These are phyloP conservation scores for Raja brachyura DNA, from an alignment of 2,113 vertebrate species.

Conservation along the genomic window DNA sequence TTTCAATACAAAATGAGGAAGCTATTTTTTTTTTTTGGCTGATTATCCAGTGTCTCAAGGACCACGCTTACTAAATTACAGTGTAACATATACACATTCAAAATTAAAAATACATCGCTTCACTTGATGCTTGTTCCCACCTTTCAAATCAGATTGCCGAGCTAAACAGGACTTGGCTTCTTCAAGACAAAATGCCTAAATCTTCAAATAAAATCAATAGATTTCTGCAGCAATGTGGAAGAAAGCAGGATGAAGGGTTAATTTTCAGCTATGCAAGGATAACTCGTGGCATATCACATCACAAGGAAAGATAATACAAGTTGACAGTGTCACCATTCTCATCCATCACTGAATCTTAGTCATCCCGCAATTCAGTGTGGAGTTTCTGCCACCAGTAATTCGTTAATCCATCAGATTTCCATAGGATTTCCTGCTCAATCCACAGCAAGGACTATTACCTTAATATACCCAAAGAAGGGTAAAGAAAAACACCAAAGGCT, in stretches of 20 bases:
- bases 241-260: not conserved
- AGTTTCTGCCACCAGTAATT: constrained; percentile 25
- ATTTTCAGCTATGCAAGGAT: not conserved
- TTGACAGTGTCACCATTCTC: constrained; percentile 32
- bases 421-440: not conserved
- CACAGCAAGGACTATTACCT: not conserved
- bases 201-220: too few relatives aligned
- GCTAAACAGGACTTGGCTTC: not conserved
- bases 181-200: not conserved
- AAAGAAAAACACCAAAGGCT: not conserved
- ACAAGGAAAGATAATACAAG: constrained; percentile 5
- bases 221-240: not conserved
- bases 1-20: not conserved
- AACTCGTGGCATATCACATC: not conserved
- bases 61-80: not conserved
- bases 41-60: not conserved
- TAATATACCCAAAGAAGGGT: not conserved
- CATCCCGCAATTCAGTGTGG: not conserved
- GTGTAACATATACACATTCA: too few relatives aligned
- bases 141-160: not conserved
- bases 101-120: not conserved
- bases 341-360: constrained; percentile 21
- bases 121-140: not conserved
- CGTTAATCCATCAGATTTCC: not conserved
- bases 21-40: not conserved